These are phyloP conservation scores for Nymphicus hollandicus DNA, from an alignment of 2,113 vertebrate species.

Conservation along the genomic window DNA sequence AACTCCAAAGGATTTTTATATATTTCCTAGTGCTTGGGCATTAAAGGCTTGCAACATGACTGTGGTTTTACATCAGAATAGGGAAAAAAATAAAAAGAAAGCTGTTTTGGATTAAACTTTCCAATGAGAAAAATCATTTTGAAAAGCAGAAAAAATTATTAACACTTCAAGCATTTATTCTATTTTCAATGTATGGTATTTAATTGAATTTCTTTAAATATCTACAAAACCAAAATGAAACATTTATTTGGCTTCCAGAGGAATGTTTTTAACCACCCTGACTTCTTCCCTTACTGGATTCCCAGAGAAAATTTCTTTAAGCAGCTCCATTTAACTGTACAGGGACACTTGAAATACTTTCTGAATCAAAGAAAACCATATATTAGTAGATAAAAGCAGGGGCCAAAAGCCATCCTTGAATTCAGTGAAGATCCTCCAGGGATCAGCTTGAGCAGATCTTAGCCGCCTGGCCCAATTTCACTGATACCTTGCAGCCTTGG, in stretches of 20 bases:
- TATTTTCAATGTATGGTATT: background rate
- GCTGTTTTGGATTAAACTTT: background rate
- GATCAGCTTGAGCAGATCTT: background rate
- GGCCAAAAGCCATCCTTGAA: conserved; percentile 5
- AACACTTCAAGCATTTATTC: background rate
- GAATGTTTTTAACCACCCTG: background rate
- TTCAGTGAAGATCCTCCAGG: background rate
- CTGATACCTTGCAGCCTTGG: background rate
- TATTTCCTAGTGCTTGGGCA: background rate
- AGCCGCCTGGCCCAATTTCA: background rate
- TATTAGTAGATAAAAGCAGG: background rate
- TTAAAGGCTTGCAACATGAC: background rate
- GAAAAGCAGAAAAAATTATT: background rate
- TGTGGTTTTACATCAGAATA: background rate
- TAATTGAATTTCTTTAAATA: conserved; percentile 2
- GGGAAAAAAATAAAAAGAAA: background rate
- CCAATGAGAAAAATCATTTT: background rate
- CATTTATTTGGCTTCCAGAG: background rate
- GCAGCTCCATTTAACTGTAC: background rate
- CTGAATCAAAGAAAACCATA: background rate
- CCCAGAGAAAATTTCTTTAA: background rate
- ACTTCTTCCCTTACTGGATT: background rate
- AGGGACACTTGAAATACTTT: background rate
- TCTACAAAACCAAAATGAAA: background rate
- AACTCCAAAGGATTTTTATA: background rate